These are phyloP conservation scores for Pristionchus pacificus DNA, from an alignment of 1,140 invertebrate genomes.

Conservation along the genomic window DNA sequence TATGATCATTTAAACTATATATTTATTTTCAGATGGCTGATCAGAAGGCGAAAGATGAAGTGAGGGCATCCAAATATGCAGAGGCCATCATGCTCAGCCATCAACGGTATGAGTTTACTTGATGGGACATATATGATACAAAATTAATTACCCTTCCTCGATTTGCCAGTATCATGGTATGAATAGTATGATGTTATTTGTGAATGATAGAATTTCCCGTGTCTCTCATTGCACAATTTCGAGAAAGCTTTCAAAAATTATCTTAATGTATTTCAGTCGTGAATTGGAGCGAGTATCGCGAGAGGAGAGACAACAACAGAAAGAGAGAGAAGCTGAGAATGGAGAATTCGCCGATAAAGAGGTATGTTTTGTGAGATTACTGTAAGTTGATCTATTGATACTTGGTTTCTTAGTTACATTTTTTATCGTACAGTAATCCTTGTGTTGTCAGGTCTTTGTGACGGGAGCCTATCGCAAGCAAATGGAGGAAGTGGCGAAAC, in stretches of 20 bases:
- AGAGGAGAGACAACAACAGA: constrained; percentile 46
- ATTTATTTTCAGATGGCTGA: constrained; percentile 24
- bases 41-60: constrained; percentile 31
- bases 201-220: constrained; percentile 1
- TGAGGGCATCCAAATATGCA: constrained; percentile 42
- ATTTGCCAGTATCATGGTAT: no score
- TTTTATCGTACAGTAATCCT: no score
- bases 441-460: constrained; percentile 36
- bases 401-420: no score
- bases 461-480: constrained; percentile 42
- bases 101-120: no score
- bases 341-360: constrained; percentile 46
- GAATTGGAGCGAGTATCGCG: constrained; percentile 31
- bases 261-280: constrained; percentile 7
- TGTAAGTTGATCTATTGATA: no score
- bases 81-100: constrained; percentile 32
- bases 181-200: constrained; percentile 4
- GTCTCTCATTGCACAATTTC: not conserved
- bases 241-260: no score
- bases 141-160: constrained; percentile 11
- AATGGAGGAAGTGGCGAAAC: constrained; percentile 38
- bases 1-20: not conserved
- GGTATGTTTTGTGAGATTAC: constrained; percentile 14
- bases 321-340: constrained; percentile 41
- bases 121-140: no score